phyloP scores from a whole-genome alignment of 2,888 invertebrate genomes.

The Allolobophora icterica region DNA sequence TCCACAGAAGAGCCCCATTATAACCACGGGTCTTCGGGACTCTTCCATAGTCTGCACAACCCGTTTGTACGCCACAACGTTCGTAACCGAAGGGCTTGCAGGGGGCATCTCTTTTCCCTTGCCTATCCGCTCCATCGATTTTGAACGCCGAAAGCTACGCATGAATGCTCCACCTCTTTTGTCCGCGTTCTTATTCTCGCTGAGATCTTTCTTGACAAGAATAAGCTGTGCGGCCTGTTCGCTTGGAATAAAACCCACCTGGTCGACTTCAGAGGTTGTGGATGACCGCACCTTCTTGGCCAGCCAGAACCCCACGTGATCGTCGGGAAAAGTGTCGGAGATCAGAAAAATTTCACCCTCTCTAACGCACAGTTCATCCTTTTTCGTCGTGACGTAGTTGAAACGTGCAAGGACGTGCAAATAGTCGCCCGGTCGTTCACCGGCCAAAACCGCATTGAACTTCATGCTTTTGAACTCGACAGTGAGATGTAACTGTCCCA shows the following conservation, averaged over 20 bases:
- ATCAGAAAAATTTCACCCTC: constrained; percentile 39
- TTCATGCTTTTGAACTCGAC: constrained; percentile 43
- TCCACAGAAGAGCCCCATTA: constrained; percentile 50
- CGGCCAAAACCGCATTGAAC: constrained; percentile 14
- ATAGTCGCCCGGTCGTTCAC: constrained; percentile 30
- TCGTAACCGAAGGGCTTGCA: neutral
- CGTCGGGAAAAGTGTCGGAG: constrained; percentile 46
- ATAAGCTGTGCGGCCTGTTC: constrained; percentile 44
- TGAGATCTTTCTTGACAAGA: constrained; percentile 32
- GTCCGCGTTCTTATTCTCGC: neutral
- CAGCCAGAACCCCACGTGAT: constrained; percentile 45
- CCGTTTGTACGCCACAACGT: constrained; percentile 45
- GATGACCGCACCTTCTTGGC: constrained; percentile 35
- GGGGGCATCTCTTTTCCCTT: constrained; percentile 12
- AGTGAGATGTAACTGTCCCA: constrained; percentile 20
- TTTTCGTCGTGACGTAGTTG: constrained; percentile 1
- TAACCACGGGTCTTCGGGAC: constrained; percentile 46
- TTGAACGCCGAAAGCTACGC: constrained; percentile 45
- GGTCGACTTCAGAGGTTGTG: constrained; percentile 34
- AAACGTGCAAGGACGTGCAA: constrained; percentile 33
- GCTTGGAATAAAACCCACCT: constrained; percentile 47
- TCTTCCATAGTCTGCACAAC: constrained; percentile 41
- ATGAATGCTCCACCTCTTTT: constrained; percentile 45
- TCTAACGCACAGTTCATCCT: constrained; percentile 28
- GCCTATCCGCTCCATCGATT: constrained; percentile 44